These are phyloP conservation scores for Trematomus bernacchii DNA, from an alignment of 2,797 vertebrate species.

Conservation along the genomic window DNA sequence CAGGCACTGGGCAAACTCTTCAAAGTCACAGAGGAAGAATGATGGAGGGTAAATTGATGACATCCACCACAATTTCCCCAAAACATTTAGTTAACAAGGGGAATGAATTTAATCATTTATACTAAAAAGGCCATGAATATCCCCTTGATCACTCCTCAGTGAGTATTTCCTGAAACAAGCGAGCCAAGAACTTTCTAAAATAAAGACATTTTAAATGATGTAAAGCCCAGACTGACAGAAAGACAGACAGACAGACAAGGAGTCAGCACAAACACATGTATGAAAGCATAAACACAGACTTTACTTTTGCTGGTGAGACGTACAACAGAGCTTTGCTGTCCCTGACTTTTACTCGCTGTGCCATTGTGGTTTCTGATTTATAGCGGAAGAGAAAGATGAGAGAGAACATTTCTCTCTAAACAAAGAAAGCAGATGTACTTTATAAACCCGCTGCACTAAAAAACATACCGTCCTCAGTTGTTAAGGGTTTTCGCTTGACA, in stretches of 20 bases:
- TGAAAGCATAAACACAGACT: conserved; percentile 71
- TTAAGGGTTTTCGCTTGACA: conserved; percentile 61
- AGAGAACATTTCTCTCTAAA: conserved; percentile 81
- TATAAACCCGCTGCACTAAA: conserved; percentile 72
- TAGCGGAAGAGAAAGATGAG: conserved; percentile 77
- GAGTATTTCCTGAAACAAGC: conserved; percentile 50
- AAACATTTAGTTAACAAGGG: conserved; percentile 56
- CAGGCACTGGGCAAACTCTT: conserved; percentile 56
- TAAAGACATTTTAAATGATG: conserved; percentile 65
- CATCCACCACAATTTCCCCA: conserved; percentile 52
- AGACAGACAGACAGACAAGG: conserved; percentile 59
- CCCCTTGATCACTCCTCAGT: conserved; percentile 23
- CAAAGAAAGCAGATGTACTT: conserved; percentile 87
- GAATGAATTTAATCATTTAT: conserved; percentile 60
- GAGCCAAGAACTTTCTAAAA: conserved; percentile 55
- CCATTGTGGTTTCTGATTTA: conserved; percentile 82
- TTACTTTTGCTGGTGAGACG: conserved; percentile 61
- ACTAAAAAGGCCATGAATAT: conserved; percentile 43
- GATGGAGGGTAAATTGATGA: conserved; percentile 50
- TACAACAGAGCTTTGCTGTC: conserved; percentile 70
- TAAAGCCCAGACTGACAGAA: conserved; percentile 52
- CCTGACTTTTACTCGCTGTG: conserved; percentile 74
- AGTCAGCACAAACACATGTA: conserved; percentile 71
- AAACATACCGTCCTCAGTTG: conserved; percentile 72
- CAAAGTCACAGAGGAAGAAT: conserved; percentile 57